Evolutionary conservation across 2,888 invertebrate genomes (phyloP), one percentile per base, ranked within the genome.

Genomic region (Tenthredo mesomela): DNA sequence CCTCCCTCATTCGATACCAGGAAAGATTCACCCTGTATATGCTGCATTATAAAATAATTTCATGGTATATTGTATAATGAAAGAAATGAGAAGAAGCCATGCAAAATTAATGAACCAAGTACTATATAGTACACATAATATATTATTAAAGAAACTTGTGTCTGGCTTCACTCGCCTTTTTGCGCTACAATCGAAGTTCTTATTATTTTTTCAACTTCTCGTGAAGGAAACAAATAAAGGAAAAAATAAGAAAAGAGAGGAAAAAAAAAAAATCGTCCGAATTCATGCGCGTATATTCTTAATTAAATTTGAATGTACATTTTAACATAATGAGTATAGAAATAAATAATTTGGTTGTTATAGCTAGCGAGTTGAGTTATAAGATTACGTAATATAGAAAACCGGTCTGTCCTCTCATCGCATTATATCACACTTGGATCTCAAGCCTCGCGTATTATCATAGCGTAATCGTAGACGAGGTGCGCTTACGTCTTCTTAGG

Each of bases 381-480:
- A 18, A 77, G 18, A 77, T 50, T 54, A 18, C 29, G 54, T 77
- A 40, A 61, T 58, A 61, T 21, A 29, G 54, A 58, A 50, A 54
- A 33, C 67, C 70, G 71, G 73, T 73, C 37, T 43, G 33, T 73
- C 50, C 33, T 21, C n/a, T 40, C 40, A 47, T 71, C 71, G n/a
- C n/a, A 83, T 75, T 54, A 80, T 58, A 61, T 58, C 58, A 80
- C 40, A 58, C 61, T 61, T 21, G n/a, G 40, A 80, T 77, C 77
- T 54, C 54, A 25, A 50, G 29, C 29, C 54, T 50, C 29, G 25
- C 33, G 54, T 50, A 54, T 33, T n/a, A 61, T 61, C 37, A 78
- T 54, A 37, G 21, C 61, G 58, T 80, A 61, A 80, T 61, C 80
- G 80, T 80, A 80, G 58, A 80, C 37, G 78, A 6, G 21, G 37